Conservation (phyloP, 1,140 invertebrate genomes). For the Bombus haemorrhoidalis region DNA sequence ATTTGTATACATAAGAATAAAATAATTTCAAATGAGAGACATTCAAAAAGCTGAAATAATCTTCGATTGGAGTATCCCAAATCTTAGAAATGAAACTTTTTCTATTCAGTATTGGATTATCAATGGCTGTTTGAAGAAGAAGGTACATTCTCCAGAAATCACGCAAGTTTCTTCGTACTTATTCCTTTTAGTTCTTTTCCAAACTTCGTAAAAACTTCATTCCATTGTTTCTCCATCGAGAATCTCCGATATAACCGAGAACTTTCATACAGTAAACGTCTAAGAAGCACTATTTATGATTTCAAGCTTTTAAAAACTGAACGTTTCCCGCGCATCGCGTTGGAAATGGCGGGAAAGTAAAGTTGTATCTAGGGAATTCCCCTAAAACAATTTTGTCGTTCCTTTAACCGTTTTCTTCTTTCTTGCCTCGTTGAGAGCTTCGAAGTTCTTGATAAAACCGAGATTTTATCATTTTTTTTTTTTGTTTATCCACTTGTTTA, state of each 20-base stretch:
- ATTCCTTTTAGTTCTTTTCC: background rate
- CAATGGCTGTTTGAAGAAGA: background rate
- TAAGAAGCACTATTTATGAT: too few relatives aligned
- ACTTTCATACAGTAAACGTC: background rate
- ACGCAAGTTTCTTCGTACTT: background rate
- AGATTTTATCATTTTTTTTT: background rate
- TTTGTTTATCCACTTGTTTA: background rate
- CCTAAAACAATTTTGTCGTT: background rate
- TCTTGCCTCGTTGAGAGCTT: background rate
- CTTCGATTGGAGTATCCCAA: background rate
- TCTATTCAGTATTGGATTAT: constrained; percentile 21
- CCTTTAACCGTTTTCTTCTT: background rate
- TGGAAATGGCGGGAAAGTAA: constrained; percentile 13
- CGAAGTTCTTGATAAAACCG: background rate
- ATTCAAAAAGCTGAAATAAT: background rate
- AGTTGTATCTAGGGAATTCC: background rate
- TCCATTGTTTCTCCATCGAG: background rate
- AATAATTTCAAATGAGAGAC: background rate
- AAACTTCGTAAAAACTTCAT: background rate
- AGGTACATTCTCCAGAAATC: background rate
- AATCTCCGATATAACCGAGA: background rate
- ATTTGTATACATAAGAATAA: background rate
- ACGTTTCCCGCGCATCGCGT: background rate
- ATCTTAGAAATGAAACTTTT: background rate
- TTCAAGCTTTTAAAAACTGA: background rate